Evolutionary conservation across 2,797 vertebrate species (phyloP), one percentile per base, ranked within the genome.

Genomic region (Trachurus trachurus): DNA sequence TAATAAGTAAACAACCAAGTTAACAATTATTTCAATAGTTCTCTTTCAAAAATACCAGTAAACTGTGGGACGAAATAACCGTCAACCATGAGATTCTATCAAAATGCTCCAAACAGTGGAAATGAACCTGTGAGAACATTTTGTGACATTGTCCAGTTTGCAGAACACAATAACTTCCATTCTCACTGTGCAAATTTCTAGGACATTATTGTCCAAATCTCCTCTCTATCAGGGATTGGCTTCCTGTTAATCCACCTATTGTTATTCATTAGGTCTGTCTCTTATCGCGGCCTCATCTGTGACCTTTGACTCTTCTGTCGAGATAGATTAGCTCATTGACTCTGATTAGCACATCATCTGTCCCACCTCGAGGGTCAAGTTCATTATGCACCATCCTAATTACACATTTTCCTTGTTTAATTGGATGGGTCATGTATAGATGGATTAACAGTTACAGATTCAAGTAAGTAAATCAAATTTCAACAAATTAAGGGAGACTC

Each of bases 191-290:
- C 74, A 88, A 91, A 92, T 90, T 87, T 84, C 85, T 64, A 78
- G 74, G 91, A 90, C 92, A 92, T 93, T 78, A 86, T 86, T 88
- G 71, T 60, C 78, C 88, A 90, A 89, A 88, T 80, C 88, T 86
- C 74, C 81, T 87, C 78, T 42, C 67, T 69, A 71, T 82, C 57
- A 42, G 63, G 71, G 84, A 83, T 82, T 86, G 81, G 77, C 83
- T 76, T 79, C 70, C 68, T 79, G 76, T 90, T 94, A 94, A 95
- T 94, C 92, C 87, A 80, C 78, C 88, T 74, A 92, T 93, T 93
- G 89, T 93, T 91, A 94, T 94, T 92, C 90, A 95, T 93, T 93
- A 89, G 88, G 60, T 66, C 83, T 57, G 76, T 90, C 88, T 89
- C 73, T 85, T 93, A 93, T 93, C 90, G 13, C 53, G 47, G 84